Conservation (phyloP, 2,888 invertebrate species). For the Sinohyriopsis cumingii region DNA sequence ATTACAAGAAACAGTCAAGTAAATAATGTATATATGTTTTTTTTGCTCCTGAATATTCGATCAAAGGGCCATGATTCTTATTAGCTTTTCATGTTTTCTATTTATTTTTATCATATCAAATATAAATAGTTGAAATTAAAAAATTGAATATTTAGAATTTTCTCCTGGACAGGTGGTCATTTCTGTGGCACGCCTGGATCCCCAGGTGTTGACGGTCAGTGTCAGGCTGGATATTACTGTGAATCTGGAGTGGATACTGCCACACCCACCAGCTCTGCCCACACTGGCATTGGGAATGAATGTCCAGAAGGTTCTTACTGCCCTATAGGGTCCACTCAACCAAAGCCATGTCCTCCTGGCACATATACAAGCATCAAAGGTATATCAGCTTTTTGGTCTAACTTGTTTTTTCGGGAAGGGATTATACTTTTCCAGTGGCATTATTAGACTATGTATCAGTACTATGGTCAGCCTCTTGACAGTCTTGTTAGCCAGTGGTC, state of each 20-base stretch:
- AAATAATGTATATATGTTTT: no score
- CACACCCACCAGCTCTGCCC: slow-evolving; percentile 43
- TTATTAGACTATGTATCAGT: no score
- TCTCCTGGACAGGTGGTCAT: slow-evolving; percentile 55
- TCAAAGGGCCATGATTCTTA: no score
- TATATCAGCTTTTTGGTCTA: slow-evolving; percentile 22
- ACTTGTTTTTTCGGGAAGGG: no score
- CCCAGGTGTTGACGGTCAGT: slow-evolving; percentile 54
- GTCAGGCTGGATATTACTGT: slow-evolving; percentile 60
- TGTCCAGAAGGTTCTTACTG: slow-evolving; percentile 66
- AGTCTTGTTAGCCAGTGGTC: no score
- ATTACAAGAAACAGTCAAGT: no score
- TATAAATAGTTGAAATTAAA: no score
- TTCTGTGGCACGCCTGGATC: slow-evolving; percentile 64
- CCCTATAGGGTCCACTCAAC: slow-evolving; percentile 55
- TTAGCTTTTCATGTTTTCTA: no score
- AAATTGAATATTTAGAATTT: background rate
- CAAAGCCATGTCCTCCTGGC: slow-evolving; percentile 60
- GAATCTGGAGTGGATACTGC: slow-evolving; percentile 57
- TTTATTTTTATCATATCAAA: no score
- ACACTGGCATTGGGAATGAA: slow-evolving; percentile 59
- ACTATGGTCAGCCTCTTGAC: no score
- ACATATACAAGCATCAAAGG: slow-evolving; percentile 54
- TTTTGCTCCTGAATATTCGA: no score
- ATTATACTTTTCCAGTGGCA: no score